Conservation (phyloP, 2,888 invertebrate genomes). For the Bembecia ichneumoniformis region DNA sequence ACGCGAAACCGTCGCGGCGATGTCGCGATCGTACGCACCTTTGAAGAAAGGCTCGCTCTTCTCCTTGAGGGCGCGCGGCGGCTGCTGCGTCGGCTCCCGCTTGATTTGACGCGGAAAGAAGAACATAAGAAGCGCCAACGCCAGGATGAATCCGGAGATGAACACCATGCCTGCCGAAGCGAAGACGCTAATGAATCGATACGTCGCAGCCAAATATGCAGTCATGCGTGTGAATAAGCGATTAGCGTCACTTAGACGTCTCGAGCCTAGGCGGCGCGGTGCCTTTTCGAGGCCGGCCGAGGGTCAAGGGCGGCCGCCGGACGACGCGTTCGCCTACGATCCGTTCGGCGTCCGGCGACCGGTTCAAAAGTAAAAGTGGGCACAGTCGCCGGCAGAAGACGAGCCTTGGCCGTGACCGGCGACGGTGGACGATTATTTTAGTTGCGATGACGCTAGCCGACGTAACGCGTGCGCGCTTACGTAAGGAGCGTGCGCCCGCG, state of each 20-base stretch:
- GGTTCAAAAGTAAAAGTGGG: conserved; percentile 68
- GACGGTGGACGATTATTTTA: conserved; percentile 62
- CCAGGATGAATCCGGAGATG: conserved; percentile 85
- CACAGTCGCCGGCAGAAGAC: conserved; percentile 58
- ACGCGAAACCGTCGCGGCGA: too few species aligned
- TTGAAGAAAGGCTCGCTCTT: conserved; percentile 72
- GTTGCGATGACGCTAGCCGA: conserved; percentile 60
- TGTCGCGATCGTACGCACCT: conserved; percentile 69
- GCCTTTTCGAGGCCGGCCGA: too few species aligned
- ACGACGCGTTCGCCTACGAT: conserved; percentile 21
- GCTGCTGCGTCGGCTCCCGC: conserved; percentile 47
- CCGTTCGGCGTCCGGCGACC: conserved; percentile 26
- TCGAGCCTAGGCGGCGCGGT: too few species aligned
- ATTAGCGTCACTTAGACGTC: too few species aligned
- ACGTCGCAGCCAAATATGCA: too few species aligned
- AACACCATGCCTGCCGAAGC: conserved; percentile 80
- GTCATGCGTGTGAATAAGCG: too few species aligned
- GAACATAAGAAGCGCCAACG: conserved; percentile 91
- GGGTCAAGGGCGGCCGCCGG: conserved; percentile 68
- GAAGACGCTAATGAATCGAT: neutral
- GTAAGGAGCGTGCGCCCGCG: conserved; percentile 50
- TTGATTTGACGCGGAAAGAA: conserved; percentile 88
- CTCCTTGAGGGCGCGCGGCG: conserved; percentile 39
- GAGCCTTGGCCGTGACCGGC: conserved; percentile 71
- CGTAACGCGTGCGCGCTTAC: conserved; percentile 50